Evolutionary conservation across 2,888 invertebrate genomes (phyloP), one percentile per base, ranked within the genome.

Genomic region (Hydriomena furcata): DNA sequence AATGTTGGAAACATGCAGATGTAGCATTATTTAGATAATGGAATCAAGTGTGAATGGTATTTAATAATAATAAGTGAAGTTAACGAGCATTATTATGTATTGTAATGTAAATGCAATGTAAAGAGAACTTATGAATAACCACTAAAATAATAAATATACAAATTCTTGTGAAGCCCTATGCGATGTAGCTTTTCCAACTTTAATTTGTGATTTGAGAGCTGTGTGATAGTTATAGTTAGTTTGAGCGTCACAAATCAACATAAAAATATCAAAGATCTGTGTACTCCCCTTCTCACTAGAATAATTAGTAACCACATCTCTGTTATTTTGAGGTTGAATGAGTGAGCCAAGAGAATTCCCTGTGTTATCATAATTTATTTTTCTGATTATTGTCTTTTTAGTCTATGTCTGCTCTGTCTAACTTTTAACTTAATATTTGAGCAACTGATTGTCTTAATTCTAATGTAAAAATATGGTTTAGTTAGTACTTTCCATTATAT

Each of bases 191-290:
- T 68, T 61, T 71, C 70, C 59, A 68, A 57, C 66, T 63, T 66
- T 52, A 34, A 62, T 53, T 70, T 74, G 73, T 75, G 69, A 73
- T 73, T 73, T 71, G 66, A 68, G 67, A 68, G 71, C 64, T 70
- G 69, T 66, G 66, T 66, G 65, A 61, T 59, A 61, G 55, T 42
- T 45, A 31, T 51, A 67, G 43, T 65, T 71, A 68, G 66, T 74
- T 76, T 70, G 60, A 66, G 64, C 71, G 83, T 87, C 85, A 86
- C 86, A 85, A 87, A 83, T 65, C 56, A 65, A 68, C 59, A 50
- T 66, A 52, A 62, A 61, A 67, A 76, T 76, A 82, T 84, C 82
- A 84, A 52, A 42, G 37, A 81, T 77, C 71, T 70, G 41, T 58
- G 52, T 53, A 43, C 27, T 41, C 25, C 65, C 58, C 32, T 13